These are phyloP conservation scores for Solenopsis fugax DNA, from an alignment of 1,140 invertebrate species.

Conservation along the genomic window DNA sequence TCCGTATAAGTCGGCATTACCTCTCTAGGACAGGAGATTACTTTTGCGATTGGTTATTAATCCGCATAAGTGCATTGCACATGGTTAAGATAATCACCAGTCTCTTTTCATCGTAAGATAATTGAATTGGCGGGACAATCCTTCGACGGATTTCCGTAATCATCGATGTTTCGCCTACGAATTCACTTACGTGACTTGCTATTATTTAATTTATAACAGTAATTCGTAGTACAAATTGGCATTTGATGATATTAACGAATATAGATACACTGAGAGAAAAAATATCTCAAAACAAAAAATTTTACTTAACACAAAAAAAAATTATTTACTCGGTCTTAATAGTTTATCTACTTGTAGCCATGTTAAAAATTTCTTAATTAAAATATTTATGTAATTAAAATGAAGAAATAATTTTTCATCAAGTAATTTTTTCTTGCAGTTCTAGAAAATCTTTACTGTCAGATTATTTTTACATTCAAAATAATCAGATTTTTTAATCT, in stretches of 20 bases:
- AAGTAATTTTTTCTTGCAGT: too few relatives aligned
- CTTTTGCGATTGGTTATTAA: constrained; percentile 30
- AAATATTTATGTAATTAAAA: too few relatives aligned
- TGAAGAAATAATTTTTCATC: too few relatives aligned
- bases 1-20: constrained; percentile 16
- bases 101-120: not conserved
- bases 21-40: constrained; percentile 26
- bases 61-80: constrained; percentile 4
- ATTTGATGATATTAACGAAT: not conserved
- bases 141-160: not conserved
- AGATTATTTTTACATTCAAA: too few relatives aligned
- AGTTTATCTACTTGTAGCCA: too few relatives aligned
- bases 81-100: not conserved
- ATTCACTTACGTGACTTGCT: not conserved
- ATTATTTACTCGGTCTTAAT: too few relatives aligned
- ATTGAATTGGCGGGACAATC: not conserved
- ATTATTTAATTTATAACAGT: not conserved
- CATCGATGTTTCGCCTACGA: not conserved
- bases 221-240: not conserved
- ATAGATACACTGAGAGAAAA: too few relatives aligned
- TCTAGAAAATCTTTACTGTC: too few relatives aligned
- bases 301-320: too few relatives aligned
- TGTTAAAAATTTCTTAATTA: too few relatives aligned
- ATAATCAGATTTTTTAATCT: too few relatives aligned
- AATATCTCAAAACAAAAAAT: too few relatives aligned